Evolutionary conservation across 2,113 vertebrate species (phyloP).

Genomic region (Mormyrus iriodes): DNA sequence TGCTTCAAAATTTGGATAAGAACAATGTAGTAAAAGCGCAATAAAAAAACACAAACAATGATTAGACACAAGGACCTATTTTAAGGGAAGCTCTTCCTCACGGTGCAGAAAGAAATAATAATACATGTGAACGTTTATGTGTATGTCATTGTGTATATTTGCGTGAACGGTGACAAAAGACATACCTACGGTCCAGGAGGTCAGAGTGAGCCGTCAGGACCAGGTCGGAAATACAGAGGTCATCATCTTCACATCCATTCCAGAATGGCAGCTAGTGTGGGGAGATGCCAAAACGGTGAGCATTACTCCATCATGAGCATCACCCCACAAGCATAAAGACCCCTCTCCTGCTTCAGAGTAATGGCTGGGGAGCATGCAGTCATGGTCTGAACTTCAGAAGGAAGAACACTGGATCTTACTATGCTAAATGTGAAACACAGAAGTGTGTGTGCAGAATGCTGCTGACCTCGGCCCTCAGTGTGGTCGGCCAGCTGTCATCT

Average conservation of each 20-base stretch:
- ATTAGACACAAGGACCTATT: neutral
- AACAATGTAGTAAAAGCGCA: neutral
- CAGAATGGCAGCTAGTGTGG: constrained; percentile 79
- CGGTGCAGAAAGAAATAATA: neutral
- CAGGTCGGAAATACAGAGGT: constrained; percentile 80
- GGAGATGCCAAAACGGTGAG: neutral
- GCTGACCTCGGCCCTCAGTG: constrained; percentile 66
- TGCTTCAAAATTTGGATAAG: neutral
- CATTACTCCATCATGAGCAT: neutral
- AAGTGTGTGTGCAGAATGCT: neutral
- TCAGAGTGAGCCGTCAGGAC: constrained; percentile 70
- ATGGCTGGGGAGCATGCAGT: neutral
- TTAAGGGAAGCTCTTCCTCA: neutral
- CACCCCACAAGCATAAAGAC: neutral
- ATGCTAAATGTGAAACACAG: neutral
- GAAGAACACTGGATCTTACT: neutral
- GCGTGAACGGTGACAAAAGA: neutral
- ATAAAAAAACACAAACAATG: neutral
- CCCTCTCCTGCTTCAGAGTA: neutral
- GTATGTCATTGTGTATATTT: neutral
- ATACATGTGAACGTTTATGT: neutral
- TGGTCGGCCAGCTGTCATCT: constrained; percentile 76
- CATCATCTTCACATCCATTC: constrained; percentile 88
- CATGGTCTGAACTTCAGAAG: neutral
- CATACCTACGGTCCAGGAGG: constrained; percentile 55